phyloP scores from a whole-genome alignment of 2,888 invertebrate species.

The Cyclophora albipunctata region DNA sequence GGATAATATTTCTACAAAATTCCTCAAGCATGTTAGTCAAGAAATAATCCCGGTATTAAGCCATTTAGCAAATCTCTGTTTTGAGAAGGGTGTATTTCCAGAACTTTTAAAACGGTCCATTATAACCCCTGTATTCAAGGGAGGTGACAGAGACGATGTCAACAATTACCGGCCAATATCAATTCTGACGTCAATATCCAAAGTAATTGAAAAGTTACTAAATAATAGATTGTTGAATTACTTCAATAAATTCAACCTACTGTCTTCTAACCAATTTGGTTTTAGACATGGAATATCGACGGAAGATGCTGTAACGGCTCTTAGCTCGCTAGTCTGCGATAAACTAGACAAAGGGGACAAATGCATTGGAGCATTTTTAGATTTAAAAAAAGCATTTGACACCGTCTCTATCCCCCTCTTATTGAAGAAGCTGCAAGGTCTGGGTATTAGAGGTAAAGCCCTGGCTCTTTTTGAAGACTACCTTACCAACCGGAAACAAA shows the following conservation, averaged over 20 bases:
- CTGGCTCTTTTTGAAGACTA: not conserved
- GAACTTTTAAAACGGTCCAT: constrained; percentile 4
- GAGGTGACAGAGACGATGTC: constrained; percentile 6
- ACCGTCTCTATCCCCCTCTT: not conserved
- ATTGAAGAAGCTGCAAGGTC: not conserved
- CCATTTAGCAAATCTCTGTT: constrained; percentile 2
- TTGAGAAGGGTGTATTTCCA: constrained; percentile 6
- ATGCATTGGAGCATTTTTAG: not conserved
- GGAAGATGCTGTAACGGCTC: not conserved
- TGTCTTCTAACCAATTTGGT: not conserved
- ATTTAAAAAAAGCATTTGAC: not conserved
- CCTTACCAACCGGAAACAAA: not conserved
- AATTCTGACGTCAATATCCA: constrained; percentile 6
- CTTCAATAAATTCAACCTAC: not conserved
- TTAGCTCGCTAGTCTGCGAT: not conserved
- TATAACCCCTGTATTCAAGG: constrained; percentile 6
- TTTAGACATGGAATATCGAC: not conserved
- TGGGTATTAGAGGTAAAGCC: not conserved
- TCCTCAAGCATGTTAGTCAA: constrained; percentile 1
- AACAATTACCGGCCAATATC: constrained; percentile 12
- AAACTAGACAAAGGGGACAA: not conserved
- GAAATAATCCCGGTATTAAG: not conserved
- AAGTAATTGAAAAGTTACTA: constrained; percentile 6
- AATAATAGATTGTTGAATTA: not conserved
- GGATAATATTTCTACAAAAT: constrained; percentile 4